Evolutionary conservation across 2,888 invertebrate species (phyloP).

Genomic region (Chrysolina oricalcia): DNA sequence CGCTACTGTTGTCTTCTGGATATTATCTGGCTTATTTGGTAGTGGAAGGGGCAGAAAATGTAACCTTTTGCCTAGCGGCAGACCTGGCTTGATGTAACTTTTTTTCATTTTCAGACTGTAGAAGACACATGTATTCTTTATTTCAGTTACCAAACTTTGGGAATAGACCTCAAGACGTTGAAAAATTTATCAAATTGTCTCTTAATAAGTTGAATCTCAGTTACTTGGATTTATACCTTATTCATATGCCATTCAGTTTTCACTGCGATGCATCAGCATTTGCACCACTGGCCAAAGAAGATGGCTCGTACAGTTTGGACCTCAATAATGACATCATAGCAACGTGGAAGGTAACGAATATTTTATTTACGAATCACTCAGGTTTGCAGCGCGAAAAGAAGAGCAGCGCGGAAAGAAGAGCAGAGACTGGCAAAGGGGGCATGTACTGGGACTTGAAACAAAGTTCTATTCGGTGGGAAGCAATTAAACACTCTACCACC

Average conservation of each 20-base stretch:
- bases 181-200: conserved; percentile 78
- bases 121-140: conserved; percentile 10
- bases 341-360: conserved; percentile 80
- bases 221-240: conserved; percentile 85
- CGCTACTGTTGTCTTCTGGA: no score
- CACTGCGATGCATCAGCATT: conserved; percentile 74
- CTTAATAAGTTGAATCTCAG: conserved; percentile 77
- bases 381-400: no score
- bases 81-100: not conserved
- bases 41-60: no score
- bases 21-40: no score
- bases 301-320: conserved; percentile 78
- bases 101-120: conserved; percentile 28
- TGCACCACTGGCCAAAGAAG: conserved; percentile 75
- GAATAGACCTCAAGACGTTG: conserved; percentile 80
- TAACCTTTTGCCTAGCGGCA: no score
- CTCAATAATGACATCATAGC: conserved; percentile 77
- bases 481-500: no score
- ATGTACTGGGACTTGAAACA: no score
- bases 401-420: no score
- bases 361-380: not conserved
- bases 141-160: conserved; percentile 81
- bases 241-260: conserved; percentile 85
- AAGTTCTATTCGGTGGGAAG: no score
- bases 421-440: no score